A percentile compares a stretch with the other conserved stretches of the same genome.
Conservation (phyloP, 2,888 invertebrate species). For the Sinopyrophorus schimmeli region DNA sequence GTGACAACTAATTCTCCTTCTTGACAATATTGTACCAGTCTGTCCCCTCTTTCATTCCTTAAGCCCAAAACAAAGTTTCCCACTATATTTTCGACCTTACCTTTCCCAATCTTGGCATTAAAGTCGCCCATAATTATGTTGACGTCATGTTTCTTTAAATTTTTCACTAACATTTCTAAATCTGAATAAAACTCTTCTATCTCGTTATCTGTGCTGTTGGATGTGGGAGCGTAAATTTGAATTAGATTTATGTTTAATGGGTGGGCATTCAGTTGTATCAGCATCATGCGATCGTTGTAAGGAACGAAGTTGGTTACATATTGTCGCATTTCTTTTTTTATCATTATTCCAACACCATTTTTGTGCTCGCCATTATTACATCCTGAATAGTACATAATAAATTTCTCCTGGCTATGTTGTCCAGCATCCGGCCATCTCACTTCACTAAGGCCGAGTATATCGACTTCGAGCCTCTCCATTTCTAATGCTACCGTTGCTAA, state of each 20-base stretch:
- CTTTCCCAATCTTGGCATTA: slow-evolving; percentile 5
- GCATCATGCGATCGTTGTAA: slow-evolving; percentile 12
- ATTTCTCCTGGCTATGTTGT: slow-evolving; percentile 9
- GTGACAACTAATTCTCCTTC: slow-evolving; percentile 35
- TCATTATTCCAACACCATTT: slow-evolving; percentile 17
- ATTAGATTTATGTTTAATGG: slow-evolving; percentile 26
- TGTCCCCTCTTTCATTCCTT: slow-evolving; percentile 37
- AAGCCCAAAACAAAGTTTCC: slow-evolving; percentile 27
- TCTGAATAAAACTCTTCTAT: slow-evolving; percentile 27
- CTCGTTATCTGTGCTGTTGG: slow-evolving; percentile 26
- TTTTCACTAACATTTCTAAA: slow-evolving; percentile 24
- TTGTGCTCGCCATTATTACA: slow-evolving; percentile 17
- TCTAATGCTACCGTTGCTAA: slow-evolving; percentile 10
- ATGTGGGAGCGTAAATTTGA: slow-evolving; percentile 32
- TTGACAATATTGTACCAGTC: slow-evolving; percentile 33
- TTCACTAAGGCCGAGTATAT: slow-evolving; percentile 22
- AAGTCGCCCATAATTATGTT: slow-evolving; percentile 24
- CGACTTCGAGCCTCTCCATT: slow-evolving; percentile 15
- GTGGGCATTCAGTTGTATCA: slow-evolving; percentile 7
- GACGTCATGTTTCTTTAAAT: slow-evolving; percentile 18
- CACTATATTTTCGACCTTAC: not conserved
- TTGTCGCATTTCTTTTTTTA: slow-evolving; percentile 7
- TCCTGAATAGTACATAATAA: slow-evolving; percentile 12
- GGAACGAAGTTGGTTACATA: slow-evolving; percentile 8
- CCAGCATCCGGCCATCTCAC: slow-evolving; percentile 27